Conservation (phyloP, 2,888 invertebrate species). For the Cephus rjabovi region DNA sequence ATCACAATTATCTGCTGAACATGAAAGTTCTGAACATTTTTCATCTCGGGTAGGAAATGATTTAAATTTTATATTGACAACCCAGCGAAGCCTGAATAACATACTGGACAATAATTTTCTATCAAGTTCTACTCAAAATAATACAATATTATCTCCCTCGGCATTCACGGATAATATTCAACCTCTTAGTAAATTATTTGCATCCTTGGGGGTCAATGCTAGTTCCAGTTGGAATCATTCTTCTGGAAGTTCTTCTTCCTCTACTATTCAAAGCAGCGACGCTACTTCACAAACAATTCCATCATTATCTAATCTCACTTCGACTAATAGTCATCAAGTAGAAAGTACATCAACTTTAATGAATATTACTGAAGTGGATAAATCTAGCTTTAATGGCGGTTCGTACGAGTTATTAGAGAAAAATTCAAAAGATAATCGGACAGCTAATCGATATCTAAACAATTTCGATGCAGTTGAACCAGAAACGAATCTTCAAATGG, state of each 20-base stretch:
- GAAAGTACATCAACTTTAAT: background rate
- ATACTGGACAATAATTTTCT: background rate
- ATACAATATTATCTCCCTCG: background rate
- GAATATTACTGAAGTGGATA: background rate
- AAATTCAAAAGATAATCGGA: background rate
- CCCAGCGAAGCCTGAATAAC: background rate
- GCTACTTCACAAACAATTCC: background rate
- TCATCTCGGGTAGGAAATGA: background rate
- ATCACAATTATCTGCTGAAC: background rate
- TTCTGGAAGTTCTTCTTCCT: background rate
- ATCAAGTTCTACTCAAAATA: background rate
- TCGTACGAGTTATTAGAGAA: background rate
- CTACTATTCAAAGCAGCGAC: background rate
- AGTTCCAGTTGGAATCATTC: background rate
- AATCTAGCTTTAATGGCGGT: background rate
- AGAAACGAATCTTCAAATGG: background rate
- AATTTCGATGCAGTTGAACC: background rate
- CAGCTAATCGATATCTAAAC: background rate
- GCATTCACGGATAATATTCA: background rate
- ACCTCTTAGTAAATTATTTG: background rate
- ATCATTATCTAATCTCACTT: background rate
- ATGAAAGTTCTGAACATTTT: background rate
- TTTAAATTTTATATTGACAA: background rate
- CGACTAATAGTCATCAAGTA: background rate
- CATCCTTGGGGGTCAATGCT: background rate